Conservation (phyloP, 2,888 invertebrate genomes). For the Amiota mariae region DNA sequence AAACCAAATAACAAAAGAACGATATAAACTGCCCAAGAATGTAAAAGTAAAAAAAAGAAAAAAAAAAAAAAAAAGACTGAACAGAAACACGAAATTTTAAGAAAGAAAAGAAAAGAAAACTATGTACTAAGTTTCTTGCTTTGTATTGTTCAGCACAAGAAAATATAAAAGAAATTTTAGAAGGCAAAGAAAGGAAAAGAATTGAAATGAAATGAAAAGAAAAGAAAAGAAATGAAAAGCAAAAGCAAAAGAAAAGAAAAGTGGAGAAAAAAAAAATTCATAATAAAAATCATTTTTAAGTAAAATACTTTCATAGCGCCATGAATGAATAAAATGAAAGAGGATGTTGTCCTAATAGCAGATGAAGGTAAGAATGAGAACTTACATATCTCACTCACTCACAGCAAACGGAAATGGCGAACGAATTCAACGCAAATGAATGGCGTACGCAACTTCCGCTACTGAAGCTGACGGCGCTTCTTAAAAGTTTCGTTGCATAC, state of each 20-base stretch:
- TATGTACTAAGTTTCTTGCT: conserved; percentile 12
- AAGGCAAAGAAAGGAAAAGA: not conserved
- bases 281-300: conserved; percentile 34
- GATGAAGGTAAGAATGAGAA: conserved; percentile 20
- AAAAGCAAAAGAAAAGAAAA: not conserved
- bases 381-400: too few relatives aligned
- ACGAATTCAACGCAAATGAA: conserved; percentile 7
- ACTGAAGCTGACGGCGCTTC: not conserved
- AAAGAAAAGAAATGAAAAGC: too few relatives aligned
- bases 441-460: conserved; percentile 2
- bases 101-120: conserved; percentile 11
- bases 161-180: not conserved
- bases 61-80: not conserved
- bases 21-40: conserved; percentile 9
- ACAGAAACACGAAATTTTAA: too few relatives aligned
- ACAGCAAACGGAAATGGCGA: conserved; percentile 20
- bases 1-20: not conserved
- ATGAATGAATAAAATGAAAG: conserved; percentile 14
- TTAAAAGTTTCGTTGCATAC: conserved; percentile 19
- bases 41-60: not conserved
- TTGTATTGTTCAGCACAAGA: not conserved
- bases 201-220: too few relatives aligned
- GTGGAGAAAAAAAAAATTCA: conserved; percentile 13
- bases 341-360: conserved; percentile 20
- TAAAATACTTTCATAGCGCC: conserved; percentile 37